Evolutionary conservation across 2,888 invertebrate species (phyloP).

Genomic region (Linnaemya vulpina): DNA sequence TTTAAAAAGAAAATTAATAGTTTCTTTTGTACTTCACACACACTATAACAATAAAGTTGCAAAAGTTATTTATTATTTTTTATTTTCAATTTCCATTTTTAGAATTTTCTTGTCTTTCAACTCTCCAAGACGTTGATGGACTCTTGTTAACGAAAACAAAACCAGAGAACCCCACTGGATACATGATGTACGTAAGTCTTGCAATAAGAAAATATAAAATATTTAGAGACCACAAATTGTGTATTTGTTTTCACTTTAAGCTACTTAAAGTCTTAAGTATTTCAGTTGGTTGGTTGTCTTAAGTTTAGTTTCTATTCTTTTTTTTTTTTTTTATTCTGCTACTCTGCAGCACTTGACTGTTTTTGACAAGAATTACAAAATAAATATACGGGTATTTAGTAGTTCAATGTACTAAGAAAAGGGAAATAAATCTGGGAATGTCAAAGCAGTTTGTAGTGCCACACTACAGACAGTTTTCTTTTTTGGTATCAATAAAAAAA

Average conservation of each 20-base stretch:
- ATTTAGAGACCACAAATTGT: constrained; percentile 56
- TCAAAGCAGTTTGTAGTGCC: constrained; percentile 7
- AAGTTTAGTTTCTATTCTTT: constrained; percentile 8
- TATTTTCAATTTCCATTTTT: constrained; percentile 25
- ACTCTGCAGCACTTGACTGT: constrained; percentile 30
- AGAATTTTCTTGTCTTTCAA: constrained; percentile 61
- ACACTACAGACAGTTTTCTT: background rate
- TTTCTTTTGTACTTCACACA: background rate
- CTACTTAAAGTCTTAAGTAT: constrained; percentile 65
- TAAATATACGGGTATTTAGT: constrained; percentile 35
- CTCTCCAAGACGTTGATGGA: constrained; percentile 53
- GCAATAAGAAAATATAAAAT: constrained; percentile 23
- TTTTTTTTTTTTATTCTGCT: background rate
- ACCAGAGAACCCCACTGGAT: constrained; percentile 32
- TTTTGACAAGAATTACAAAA: constrained; percentile 52
- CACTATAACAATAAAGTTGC: background rate
- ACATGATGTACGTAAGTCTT: constrained; percentile 54
- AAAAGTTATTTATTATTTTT: constrained; percentile 15
- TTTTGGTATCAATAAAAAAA: background rate
- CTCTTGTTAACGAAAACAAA: constrained; percentile 40
- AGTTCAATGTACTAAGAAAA: constrained; percentile 45
- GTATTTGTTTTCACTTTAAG: constrained; percentile 69
- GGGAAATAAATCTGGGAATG: background rate
- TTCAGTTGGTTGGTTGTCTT: constrained; percentile 48
- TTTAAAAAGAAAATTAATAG: background rate